Base-by-base conservation (phyloP, 1,140 invertebrate species). In the Scaptomyza montana region DNA sequence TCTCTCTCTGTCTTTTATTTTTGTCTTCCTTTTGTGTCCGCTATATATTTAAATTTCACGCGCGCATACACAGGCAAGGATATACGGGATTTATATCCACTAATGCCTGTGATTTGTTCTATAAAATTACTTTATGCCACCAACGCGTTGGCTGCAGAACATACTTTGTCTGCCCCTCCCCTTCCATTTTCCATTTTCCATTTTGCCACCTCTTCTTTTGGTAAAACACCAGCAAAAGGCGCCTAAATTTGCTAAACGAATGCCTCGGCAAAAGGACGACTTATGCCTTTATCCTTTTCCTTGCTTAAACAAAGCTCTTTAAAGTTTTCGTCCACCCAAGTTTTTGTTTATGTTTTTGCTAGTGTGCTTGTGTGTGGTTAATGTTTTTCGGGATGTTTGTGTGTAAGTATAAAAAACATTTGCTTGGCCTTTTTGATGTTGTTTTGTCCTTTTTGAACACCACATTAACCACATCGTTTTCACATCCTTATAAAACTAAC, bases 71-170 rank as follows among this genome's bases (percentile, higher is more conserved):
- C 78, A 82, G 73, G 82, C 84, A 89, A 71, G 82, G 82, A 86
- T 86, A 89, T 89, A 84, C 84, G 72, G 84, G 84, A 89, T 89
- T 89, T 89, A 89, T 89, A 74, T 74, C 79, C 80, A 86, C 85
- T 89, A 89, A 89, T 84, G 84, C 84, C 85, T 68, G 84, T 89
- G 84, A 89, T 89, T 89, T 89, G 84, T 89, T 89, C 84, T 89
- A 89, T 89, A 89, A 89, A 89, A 89, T 89, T 89, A 89, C 84
- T 89, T 89, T 89, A 89, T 89, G 85, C 84, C 85, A 50, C 54
- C 63, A 69, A 89, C 77, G 78, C 81, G 79, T 78, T 73, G 62
- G 51, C 21, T 19, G 69, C 69, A 61, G 68, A 74, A 65, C 60
- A 55, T 57, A 51, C 54, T 39, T 43, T 67, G 46, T 46, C 60